Base-by-base conservation (phyloP, 2,113 vertebrate species). In the Hypocryptadius cinnamomeus region DNA sequence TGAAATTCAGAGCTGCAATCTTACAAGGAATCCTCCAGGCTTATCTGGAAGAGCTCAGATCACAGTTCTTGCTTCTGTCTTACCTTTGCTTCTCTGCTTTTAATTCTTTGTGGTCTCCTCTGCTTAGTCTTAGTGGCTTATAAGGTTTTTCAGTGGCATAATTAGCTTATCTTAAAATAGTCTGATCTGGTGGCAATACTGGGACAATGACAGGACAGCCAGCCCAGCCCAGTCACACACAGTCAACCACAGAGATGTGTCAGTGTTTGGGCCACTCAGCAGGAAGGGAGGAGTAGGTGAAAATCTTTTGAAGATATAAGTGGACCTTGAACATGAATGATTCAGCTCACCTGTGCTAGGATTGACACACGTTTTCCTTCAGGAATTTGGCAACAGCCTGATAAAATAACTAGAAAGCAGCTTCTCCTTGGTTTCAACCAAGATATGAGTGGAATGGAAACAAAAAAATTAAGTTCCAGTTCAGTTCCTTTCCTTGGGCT, bases 141-240 rank as follows among this genome's bases (percentile, higher is more conserved):
- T 64, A 61, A 92, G 81, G 70, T 89, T 59, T 84, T 91, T 89
- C 79, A 39, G 24, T 87, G 74, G 59, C 56, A 28, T 94, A 94
- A 94, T 95, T 94, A 89, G 85, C 76, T 94, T 92, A 90, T 85
- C 85, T 90, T 90, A 91, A 93, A 95, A 88, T 93, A 96, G 95
- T 86, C 56, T 92, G 87, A 78, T 88, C 64, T 80, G 44, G 61
- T 91, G 87, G 73, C 71, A 79, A 4, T 71, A 21, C 3, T 72
- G 76, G 76, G 86, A 23, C 65, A 56, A 19, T 11, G 42, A 57
- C 13, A 12, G 88, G 76, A 39, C 51, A 64, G 77, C 23, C 45
- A 70, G 45, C 59, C 63, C 65, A 12, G 6, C 31, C 14, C 6
- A 25, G 76, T 44, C 48, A 65, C 76, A 54, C 8, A 54, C n/a